A percentile compares a stretch with the other conserved stretches of the same genome.
These are phyloP conservation scores for Spatulosminthurus flaviceps DNA, from an alignment of 2,888 invertebrate genomes.

Conservation along the genomic window DNA sequence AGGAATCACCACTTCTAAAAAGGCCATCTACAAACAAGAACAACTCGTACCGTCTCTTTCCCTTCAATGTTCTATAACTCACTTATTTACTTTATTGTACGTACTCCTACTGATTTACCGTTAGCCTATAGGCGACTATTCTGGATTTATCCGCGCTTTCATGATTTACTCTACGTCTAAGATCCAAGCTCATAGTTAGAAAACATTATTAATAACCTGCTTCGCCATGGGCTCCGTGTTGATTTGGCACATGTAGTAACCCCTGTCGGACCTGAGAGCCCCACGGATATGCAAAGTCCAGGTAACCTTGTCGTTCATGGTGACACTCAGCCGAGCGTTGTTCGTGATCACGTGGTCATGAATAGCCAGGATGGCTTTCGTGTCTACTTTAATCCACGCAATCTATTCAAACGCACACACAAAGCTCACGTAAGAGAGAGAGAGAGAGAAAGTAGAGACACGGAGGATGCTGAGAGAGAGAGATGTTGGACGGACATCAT, in stretches of 20 bases:
- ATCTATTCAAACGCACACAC: constrained; percentile 71
- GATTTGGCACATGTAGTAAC: constrained; percentile 91
- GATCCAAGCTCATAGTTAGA: background rate
- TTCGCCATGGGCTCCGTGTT: constrained; percentile 95
- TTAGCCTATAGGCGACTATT: too few relatives aligned
- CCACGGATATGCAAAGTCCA: constrained; percentile 90
- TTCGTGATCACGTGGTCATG: constrained; percentile 94
- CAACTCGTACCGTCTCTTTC: too few relatives aligned
- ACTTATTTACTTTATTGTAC: too few relatives aligned
- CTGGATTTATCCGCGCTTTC: too few relatives aligned
- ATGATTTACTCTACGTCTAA: background rate
- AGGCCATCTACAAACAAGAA: constrained; percentile 77
- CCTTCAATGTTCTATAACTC: too few relatives aligned
- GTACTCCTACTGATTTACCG: too few relatives aligned
- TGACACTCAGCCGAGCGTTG: constrained; percentile 86
- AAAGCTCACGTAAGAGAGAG: background rate
- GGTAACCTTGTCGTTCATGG: constrained; percentile 82
- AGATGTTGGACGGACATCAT: too few relatives aligned
- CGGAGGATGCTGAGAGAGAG: background rate
- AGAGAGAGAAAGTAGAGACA: background rate
- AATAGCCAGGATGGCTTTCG: constrained; percentile 82
- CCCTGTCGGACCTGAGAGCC: constrained; percentile 85
- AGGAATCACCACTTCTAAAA: constrained; percentile 88
- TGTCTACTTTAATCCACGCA: constrained; percentile 92
- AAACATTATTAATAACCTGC: constrained; percentile 72